Base-by-base conservation (phyloP, 2,797 vertebrate species). In the Caiman crocodilus region DNA sequence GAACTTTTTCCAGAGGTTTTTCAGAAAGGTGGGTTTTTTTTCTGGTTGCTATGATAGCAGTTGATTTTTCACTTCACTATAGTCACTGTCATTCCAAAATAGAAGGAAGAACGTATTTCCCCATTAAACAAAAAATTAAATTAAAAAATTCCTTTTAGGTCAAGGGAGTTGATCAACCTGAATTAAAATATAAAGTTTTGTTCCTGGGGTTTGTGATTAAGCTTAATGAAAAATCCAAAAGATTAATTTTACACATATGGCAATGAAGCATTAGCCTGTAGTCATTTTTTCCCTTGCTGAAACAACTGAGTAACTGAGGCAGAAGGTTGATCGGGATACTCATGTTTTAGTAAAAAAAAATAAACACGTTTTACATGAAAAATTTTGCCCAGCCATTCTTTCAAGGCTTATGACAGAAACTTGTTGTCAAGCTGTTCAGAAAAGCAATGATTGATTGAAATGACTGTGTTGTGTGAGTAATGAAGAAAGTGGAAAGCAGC, bases 351-450 rank as follows among this genome's bases (percentile, higher is more conserved):
- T 59, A 82, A 60, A 74, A 96, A 96, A 90, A 2, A 84, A 82
- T 84, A 35, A 5, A 42, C 35, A 73, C 9, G 23, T 50, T 73
- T 73, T 25, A 73, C 69, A 15, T 13, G 35, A 42, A 94, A 77
- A 60, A 9, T 87, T 88, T 88, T 57, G 83, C 35, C 71, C 84
- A 85, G 91, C 61, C 61, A 76, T 82, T 11, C 2, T 30, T 89
- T 83, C 84, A 16, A 28, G 13, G 88, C 92, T 91, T 74, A 30
- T 57, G 61, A 90, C 28, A 88, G 87, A 92, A 94, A 89, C 60
- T 56, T 50, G 79, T 93, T 94, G 76, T 94, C 89, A 85, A 82
- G 79, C 75, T 96, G 93, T 95, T 88, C 89, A 92, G 69, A 94
- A 80, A 92, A 84, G 71, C 93, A 94, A 88, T 88, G 60, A 50